A percentile compares a stretch with the other conserved stretches of the same genome.
Conservation (phyloP, 2,888 invertebrate species). For the Scaptomyza tumidula region DNA sequence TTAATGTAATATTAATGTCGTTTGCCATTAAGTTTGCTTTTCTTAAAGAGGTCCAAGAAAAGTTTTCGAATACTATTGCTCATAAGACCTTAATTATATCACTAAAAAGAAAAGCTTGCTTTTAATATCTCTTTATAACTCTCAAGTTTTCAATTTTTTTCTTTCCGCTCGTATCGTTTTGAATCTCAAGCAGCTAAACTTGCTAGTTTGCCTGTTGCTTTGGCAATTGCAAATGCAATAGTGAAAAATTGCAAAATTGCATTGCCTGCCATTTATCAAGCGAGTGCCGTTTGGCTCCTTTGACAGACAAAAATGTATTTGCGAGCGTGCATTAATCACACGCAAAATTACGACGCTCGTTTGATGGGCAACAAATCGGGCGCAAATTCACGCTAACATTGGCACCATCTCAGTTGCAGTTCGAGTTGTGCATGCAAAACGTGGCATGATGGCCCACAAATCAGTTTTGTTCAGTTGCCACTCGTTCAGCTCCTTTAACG, state of each 20-base stretch:
- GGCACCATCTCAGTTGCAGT: conserved; percentile 42
- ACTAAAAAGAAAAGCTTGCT: too few species aligned
- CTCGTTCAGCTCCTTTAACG: conserved; percentile 12
- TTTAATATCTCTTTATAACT: too few species aligned
- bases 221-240: conserved; percentile 1
- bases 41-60: neutral
- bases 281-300: conserved; percentile 35
- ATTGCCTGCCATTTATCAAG: conserved; percentile 35
- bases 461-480: conserved; percentile 37
- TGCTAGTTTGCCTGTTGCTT: conserved; percentile 65
- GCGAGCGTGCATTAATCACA: conserved; percentile 65
- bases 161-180: conserved; percentile 12
- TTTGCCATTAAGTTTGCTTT: neutral
- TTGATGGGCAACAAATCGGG: conserved; percentile 75
- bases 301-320: conserved; percentile 51
- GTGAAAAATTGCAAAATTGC: neutral
- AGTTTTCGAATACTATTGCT: too few species aligned
- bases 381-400: conserved; percentile 75
- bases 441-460: conserved; percentile 38
- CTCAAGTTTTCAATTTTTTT: neutral
- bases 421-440: conserved; percentile 46
- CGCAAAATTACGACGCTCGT: conserved; percentile 58
- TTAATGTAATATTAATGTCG: neutral
- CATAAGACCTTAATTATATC: too few species aligned
- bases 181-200: neutral